Evolutionary conservation across 2,797 vertebrate genomes (phyloP), one percentile per base, ranked within the genome.

Genomic region (Sphaeramia orbicularis): DNA sequence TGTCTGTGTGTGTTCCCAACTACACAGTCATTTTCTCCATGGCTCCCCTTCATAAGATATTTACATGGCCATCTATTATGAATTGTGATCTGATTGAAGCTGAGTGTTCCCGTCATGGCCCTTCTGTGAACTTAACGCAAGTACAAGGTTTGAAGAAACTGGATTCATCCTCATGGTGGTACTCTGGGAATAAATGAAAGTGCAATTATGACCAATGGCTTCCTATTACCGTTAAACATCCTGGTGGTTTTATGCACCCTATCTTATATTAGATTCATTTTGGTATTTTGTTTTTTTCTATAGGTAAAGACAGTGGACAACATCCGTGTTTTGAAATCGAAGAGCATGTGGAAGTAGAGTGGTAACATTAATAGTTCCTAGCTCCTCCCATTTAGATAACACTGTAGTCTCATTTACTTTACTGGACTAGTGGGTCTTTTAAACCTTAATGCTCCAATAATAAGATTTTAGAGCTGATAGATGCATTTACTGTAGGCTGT

Each of bases 61-160:
- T 95, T 87, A 95, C 84, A 76, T 51, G 43, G 59, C 30, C 88
- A 93, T 95, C 84, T 76, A 93, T 95, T 85, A 89, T 91, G 80
- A 83, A 88, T 92, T 77, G 75, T 93, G 92, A 95, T 93, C 93
- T 95, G 91, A 95, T 93, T 93, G 93, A 93, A 90, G 86, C 88
- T 90, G 92, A 94, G 92, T 94, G 92, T 89, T 92, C 91, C 91
- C 84, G 73, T 83, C 74, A 53, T 90, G 91, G 75, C 93, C 93
- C 78, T 77, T 81, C 71, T 30, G 27, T 92, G 90, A 95, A 92
- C 88, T 67, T 65, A 40, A 49, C 60, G 62, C 15, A 5, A 51
- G 57, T 40, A 51, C 58, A 59, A 14, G 51, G 38, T 74, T 76
- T 37, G 57, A 50, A 71, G 18, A 55, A 70, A 50, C 27, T 18